Conservation (phyloP, 1,140 invertebrate genomes). For the Copidosoma floridanum region DNA sequence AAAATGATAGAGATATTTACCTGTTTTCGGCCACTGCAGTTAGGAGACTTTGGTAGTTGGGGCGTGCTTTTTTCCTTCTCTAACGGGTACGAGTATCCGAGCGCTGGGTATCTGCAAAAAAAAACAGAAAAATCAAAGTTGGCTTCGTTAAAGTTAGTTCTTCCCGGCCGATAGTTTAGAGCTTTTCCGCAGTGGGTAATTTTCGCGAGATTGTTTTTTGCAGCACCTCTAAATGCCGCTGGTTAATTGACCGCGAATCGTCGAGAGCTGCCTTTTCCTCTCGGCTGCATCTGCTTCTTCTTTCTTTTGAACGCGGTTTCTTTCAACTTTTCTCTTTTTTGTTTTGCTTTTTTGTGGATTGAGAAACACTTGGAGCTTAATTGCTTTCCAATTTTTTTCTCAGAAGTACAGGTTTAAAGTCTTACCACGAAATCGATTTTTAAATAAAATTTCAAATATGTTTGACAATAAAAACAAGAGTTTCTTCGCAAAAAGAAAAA, state of each 20-base stretch:
- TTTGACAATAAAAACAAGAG: too few relatives aligned
- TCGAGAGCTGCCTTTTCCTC: not conserved
- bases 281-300: too few relatives aligned
- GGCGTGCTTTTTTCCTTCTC: too few relatives aligned
- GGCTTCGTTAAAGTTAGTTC: slow-evolving; percentile 16
- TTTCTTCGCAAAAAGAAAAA: too few relatives aligned
- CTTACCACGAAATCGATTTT: too few relatives aligned
- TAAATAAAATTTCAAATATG: too few relatives aligned
- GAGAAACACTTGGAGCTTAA: not conserved
- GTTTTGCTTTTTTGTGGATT: not conserved
- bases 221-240: not conserved
- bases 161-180: slow-evolving; percentile 2
- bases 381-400: not conserved
- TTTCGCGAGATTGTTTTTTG: slow-evolving; percentile 2
- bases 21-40: too few relatives aligned
- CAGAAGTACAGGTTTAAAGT: too few relatives aligned
- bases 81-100: too few relatives aligned
- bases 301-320: not conserved
- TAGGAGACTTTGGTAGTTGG: too few relatives aligned
- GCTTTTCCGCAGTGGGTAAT: slow-evolving; percentile 1
- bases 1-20: too few relatives aligned
- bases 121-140: slow-evolving; percentile 4
- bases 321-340: not conserved
- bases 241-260: not conserved
- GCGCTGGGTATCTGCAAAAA: not conserved